Conservation (phyloP, 2,888 invertebrate genomes). For the Drosophila longiperda region DNA sequence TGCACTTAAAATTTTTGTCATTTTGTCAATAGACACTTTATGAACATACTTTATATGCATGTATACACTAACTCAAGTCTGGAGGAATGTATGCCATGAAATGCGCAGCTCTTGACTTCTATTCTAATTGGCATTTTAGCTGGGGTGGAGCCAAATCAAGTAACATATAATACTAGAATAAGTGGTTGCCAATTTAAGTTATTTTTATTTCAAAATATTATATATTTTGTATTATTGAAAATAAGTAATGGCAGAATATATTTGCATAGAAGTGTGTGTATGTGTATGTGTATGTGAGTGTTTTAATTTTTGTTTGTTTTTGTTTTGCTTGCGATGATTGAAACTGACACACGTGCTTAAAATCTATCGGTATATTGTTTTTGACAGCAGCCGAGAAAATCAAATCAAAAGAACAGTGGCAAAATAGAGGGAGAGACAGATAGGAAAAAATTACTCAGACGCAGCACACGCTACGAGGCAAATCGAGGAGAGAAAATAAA, state of each 20-base stretch:
- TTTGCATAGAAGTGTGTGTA: background rate
- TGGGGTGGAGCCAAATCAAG: background rate
- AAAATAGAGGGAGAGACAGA: constrained; percentile 1
- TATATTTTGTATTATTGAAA: background rate
- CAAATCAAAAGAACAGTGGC: constrained; percentile 43
- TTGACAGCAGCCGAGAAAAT: constrained; percentile 31
- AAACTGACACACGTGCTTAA: constrained; percentile 69
- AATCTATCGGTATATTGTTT: constrained; percentile 23
- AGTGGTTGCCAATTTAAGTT: background rate
- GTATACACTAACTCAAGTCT: background rate
- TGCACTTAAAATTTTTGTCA: no score
- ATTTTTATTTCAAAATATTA: background rate
- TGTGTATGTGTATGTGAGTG: background rate
- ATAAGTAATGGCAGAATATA: background rate
- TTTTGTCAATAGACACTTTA: no score
- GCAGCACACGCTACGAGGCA: constrained; percentile 29
- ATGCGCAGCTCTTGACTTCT: background rate
- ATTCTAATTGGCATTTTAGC: background rate
- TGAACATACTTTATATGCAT: background rate
- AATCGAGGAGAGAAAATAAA: constrained; percentile 30
- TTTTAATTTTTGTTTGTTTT: constrained; percentile 22
- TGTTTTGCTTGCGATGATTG: constrained; percentile 31
- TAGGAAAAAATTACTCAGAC: constrained; percentile 60
- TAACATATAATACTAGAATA: background rate
- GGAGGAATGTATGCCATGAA: background rate